Conservation (phyloP, 2,888 invertebrate species). For the Atherix ibis region DNA sequence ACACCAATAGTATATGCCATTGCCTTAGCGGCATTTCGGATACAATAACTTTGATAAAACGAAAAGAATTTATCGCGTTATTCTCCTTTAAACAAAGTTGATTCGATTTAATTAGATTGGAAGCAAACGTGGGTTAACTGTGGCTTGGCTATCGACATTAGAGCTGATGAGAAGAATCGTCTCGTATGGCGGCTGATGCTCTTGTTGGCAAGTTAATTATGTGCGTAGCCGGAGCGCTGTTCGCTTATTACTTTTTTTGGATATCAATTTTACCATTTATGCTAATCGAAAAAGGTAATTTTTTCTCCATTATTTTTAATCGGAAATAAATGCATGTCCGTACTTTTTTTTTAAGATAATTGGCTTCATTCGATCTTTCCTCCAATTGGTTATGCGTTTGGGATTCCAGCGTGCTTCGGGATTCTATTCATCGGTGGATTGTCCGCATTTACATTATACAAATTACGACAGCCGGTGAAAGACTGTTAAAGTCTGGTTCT, state of each 20-base stretch:
- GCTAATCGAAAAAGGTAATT: conserved; percentile 40
- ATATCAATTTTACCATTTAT: conserved; percentile 52
- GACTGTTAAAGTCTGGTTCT: no score
- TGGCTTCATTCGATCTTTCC: conserved; percentile 37
- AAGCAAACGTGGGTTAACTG: no score
- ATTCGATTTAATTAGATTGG: no score
- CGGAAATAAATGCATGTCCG: conserved; percentile 4
- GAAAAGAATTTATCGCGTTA: no score
- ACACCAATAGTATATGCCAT: no score
- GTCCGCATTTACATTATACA: conserved; percentile 44
- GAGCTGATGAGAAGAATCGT: no score
- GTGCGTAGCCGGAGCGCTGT: conserved; percentile 35
- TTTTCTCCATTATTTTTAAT: background rate
- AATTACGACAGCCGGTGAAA: conserved; percentile 27
- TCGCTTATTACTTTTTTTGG: conserved; percentile 47
- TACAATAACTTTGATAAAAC: no score
- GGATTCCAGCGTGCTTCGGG: conserved; percentile 43
- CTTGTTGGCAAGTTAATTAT: conserved; percentile 42
- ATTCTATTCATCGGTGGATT: conserved; percentile 49
- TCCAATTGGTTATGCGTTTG: conserved; percentile 40
- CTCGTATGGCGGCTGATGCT: conserved; percentile 40
- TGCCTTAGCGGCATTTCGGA: no score
- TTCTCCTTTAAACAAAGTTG: no score
- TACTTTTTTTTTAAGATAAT: conserved; percentile 33
- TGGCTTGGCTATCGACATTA: no score